A percentile compares a stretch with the other conserved stretches of the same genome.
Evolutionary conservation across 2,113 vertebrate species (phyloP).

Genomic region (Trogon melanurus): DNA sequence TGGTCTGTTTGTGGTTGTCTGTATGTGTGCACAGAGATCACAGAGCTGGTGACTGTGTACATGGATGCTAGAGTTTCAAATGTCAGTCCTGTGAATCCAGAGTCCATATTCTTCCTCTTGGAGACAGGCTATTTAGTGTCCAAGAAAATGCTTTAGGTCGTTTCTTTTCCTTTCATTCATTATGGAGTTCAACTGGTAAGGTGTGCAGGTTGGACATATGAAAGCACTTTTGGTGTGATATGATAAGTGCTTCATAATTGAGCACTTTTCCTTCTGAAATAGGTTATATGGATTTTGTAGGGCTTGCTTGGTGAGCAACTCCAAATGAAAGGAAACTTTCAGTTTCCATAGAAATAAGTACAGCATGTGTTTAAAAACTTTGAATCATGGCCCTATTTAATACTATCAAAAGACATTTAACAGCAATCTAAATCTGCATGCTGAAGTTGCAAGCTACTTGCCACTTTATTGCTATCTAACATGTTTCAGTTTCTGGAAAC

Average conservation of each 20-base stretch:
- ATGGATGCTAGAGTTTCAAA: background rate
- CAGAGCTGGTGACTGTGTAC: background rate
- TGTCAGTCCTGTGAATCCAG: background rate
- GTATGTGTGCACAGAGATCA: background rate
- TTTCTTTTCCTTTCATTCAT: background rate
- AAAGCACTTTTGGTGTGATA: constrained; percentile 2
- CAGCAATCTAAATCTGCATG: background rate
- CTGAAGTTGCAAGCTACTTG: background rate
- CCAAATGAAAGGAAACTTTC: constrained; percentile 15
- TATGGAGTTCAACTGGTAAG: background rate
- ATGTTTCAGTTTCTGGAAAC: background rate
- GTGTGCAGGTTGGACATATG: background rate
- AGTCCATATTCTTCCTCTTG: background rate
- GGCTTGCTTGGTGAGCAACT: background rate
- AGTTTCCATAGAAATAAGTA: constrained; percentile 31
- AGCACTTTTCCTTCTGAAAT: constrained; percentile 1
- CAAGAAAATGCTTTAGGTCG: background rate
- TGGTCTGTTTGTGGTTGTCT: background rate
- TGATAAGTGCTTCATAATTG: constrained; percentile 3
- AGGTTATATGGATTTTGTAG: background rate
- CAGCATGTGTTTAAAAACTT: background rate
- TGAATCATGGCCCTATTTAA: background rate
- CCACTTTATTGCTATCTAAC: background rate
- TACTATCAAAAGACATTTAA: background rate
- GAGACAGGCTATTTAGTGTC: background rate